phyloP scores from a whole-genome alignment of 2,797 vertebrate genomes.

The Heteromormyrus szaboi region DNA sequence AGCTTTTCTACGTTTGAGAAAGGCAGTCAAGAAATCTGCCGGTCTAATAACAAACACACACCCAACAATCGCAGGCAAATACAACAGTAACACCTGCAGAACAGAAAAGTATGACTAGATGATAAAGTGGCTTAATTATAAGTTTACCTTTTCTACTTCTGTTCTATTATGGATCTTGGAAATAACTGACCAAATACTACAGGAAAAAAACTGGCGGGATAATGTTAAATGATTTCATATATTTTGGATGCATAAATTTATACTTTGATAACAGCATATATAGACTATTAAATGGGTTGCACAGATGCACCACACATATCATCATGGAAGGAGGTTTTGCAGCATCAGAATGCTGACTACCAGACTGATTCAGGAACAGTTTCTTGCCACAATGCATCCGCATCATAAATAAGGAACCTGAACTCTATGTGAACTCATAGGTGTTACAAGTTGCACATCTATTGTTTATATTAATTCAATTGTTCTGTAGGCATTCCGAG shows the following conservation, averaged over 20 bases:
- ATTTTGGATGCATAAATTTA: not conserved
- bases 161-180: not conserved
- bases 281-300: not conserved
- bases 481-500: not conserved
- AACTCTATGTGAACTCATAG: not conserved
- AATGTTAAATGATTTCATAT: not conserved
- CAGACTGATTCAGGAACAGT: not conserved
- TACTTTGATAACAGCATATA: not conserved
- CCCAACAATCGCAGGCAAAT: not conserved
- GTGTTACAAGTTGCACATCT: not conserved
- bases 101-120: not conserved
- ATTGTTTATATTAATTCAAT: not conserved
- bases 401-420: not conserved
- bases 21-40: constrained; percentile 28
- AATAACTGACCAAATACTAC: not conserved
- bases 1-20: not conserved
- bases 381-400: not conserved
- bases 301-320: not conserved
- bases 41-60: not conserved
- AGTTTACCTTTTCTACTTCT: not conserved
- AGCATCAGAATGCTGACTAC: not conserved
- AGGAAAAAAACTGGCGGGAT: not conserved
- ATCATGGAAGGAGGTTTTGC: not conserved
- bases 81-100: not conserved
- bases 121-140: not conserved